phyloP scores from a whole-genome alignment of 1,140 invertebrate species.

The Cecropterus lyciades region DNA sequence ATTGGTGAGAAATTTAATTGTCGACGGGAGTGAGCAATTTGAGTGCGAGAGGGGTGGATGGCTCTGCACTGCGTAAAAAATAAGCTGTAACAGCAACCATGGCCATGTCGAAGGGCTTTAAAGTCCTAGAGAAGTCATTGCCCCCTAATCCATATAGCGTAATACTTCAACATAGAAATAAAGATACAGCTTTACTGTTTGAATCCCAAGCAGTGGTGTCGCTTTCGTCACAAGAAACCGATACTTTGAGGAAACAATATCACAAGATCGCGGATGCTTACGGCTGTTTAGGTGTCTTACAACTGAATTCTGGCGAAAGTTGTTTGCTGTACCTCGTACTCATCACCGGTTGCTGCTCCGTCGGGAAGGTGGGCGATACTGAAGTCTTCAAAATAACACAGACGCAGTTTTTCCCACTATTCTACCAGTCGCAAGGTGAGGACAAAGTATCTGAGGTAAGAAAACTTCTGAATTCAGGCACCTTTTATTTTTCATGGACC shows the following conservation, averaged over 20 bases:
- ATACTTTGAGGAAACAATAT: conserved; percentile 94
- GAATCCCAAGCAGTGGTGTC: conserved; percentile 95
- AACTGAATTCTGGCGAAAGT: conserved; percentile 93
- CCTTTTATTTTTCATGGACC: conserved; percentile 97
- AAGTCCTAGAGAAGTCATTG: conserved; percentile 94
- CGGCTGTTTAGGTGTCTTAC: conserved; percentile 95
- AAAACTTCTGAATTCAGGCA: conserved; percentile 97
- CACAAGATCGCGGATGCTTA: conserved; percentile 96
- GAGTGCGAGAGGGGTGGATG: conserved; percentile 50
- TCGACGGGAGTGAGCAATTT: background rate
- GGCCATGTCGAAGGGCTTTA: conserved; percentile 97
- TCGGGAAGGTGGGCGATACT: conserved; percentile 96
- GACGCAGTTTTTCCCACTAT: conserved; percentile 94
- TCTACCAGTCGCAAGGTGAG: conserved; percentile 89
- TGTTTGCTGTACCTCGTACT: conserved; percentile 94
- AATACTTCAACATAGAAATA: conserved; percentile 94
- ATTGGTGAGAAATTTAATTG: background rate
- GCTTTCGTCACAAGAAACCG: conserved; percentile 92
- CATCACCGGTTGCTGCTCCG: conserved; percentile 97
- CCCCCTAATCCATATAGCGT: conserved; percentile 95
- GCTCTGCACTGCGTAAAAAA: conserved; percentile 42
- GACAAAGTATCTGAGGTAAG: conserved; percentile 91
- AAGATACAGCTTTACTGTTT: conserved; percentile 94
- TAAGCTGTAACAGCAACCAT: conserved; percentile 80
- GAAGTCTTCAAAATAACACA: conserved; percentile 98